These are phyloP conservation scores for Lanius collurio DNA, from an alignment of 2,113 vertebrate species.

Conservation along the genomic window DNA sequence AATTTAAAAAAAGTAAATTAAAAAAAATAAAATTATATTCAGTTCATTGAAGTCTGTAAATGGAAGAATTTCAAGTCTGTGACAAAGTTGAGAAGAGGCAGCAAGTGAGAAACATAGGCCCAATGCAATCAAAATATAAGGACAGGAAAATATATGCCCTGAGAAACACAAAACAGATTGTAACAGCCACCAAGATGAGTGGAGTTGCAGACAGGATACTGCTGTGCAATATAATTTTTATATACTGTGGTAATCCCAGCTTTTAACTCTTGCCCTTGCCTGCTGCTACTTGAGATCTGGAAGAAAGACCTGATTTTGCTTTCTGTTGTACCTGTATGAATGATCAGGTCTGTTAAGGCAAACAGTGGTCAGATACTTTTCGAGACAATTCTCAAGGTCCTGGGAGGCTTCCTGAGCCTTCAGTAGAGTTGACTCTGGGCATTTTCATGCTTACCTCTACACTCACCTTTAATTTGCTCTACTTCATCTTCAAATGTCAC, in stretches of 20 bases:
- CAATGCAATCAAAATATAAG: background rate
- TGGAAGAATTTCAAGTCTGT: background rate
- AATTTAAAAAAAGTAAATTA: background rate
- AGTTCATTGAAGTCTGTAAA: background rate
- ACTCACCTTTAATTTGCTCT: conserved; percentile 89
- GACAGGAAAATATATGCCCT: background rate
- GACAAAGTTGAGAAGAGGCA: background rate
- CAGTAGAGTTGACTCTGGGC: background rate
- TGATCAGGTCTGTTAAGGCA: background rate
- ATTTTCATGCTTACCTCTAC: background rate
- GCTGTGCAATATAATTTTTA: background rate
- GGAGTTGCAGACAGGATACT: background rate
- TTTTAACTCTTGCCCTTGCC: background rate
- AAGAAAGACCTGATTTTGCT: background rate
- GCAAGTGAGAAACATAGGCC: background rate
- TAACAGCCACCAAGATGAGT: background rate
- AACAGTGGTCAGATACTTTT: background rate
- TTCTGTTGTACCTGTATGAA: background rate
- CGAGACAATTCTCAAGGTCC: background rate
- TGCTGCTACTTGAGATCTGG: background rate
- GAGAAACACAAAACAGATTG: background rate
- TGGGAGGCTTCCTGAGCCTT: background rate
- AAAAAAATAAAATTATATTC: background rate
- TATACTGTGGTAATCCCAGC: background rate
- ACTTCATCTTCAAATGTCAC: conserved; percentile 97